phyloP scores from a whole-genome alignment of 2,888 invertebrate genomes.

The Flexamia atlantica region DNA sequence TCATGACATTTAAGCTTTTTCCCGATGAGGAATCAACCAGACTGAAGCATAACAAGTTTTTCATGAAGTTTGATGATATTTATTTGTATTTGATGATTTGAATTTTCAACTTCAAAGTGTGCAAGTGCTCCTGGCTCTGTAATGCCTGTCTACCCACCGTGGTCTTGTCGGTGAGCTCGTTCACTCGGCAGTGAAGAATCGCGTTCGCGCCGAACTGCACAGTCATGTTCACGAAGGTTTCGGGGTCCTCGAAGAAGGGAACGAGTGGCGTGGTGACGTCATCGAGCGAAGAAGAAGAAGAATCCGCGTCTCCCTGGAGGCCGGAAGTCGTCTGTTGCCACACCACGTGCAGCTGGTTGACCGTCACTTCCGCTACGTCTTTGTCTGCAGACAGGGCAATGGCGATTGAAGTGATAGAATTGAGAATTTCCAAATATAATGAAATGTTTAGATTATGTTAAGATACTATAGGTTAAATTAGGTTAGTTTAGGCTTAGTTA shows the following conservation, averaged over 20 bases:
- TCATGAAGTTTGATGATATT: too few relatives aligned
- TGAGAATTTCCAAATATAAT: too few relatives aligned
- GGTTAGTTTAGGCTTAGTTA: neutral
- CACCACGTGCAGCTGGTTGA: conserved; percentile 49
- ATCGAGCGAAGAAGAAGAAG: neutral
- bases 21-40: too few relatives aligned
- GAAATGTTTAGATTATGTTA: too few relatives aligned
- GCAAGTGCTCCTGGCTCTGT: too few relatives aligned
- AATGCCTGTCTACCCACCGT: too few relatives aligned
- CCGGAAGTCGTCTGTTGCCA: conserved; percentile 32
- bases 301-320: conserved; percentile 1
- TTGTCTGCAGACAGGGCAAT: conserved; percentile 3
- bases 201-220: conserved; percentile 82
- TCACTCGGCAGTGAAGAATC: conserved; percentile 82
- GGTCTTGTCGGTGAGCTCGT: conserved; percentile 81
- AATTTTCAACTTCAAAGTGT: too few relatives aligned
- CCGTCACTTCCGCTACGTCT: conserved; percentile 12
- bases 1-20: too few relatives aligned
- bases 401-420: too few relatives aligned
- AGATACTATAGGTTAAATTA: neutral
- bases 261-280: conserved; percentile 77
- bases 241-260: conserved; percentile 83
- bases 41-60: too few relatives aligned
- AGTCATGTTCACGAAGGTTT: conserved; percentile 81
- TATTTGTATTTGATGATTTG: too few relatives aligned